Percentiles rank a stretch among this genome's conserved stretches.
phyloP scores from a whole-genome alignment of 2,888 invertebrate genomes.

The Agonopterix alstromeriana region DNA sequence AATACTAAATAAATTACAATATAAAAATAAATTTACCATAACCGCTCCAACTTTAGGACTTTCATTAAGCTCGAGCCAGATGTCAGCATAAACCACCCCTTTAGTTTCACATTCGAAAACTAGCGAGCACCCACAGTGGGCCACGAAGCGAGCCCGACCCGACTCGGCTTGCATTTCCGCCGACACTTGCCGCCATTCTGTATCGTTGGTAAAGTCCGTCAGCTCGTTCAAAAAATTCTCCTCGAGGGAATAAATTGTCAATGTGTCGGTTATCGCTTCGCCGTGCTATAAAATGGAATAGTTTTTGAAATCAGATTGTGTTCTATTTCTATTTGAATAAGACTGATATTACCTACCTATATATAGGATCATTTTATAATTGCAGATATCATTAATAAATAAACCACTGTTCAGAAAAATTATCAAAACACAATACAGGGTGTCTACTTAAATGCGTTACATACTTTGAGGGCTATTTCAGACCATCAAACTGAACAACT shows the following conservation, averaged over 20 bases:
- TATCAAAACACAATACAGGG: too few relatives aligned
- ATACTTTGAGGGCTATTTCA: too few relatives aligned
- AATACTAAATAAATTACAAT: too few relatives aligned
- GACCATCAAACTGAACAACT: too few relatives aligned
- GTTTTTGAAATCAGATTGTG: too few relatives aligned
- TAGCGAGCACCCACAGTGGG: constrained; percentile 35
- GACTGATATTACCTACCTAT: too few relatives aligned
- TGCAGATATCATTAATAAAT: too few relatives aligned
- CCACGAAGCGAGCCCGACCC: constrained; percentile 42
- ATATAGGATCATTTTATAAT: too few relatives aligned
- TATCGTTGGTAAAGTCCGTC: constrained; percentile 45
- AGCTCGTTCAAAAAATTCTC: constrained; percentile 48
- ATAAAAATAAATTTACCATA: constrained; percentile 21
- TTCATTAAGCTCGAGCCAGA: constrained; percentile 30
- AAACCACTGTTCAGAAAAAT: too few relatives aligned
- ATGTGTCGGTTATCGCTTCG: constrained; percentile 27
- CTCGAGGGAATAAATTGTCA: constrained; percentile 43
- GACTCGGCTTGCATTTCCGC: constrained; percentile 22
- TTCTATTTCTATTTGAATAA: too few relatives aligned
- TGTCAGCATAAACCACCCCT: constrained; percentile 36
- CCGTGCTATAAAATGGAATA: constrained; percentile 29
- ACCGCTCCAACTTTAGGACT: constrained; percentile 24
- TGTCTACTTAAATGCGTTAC: too few relatives aligned
- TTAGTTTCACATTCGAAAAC: constrained; percentile 29
- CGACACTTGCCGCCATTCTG: constrained; percentile 30